Percentiles rank a stretch among this genome's conserved stretches.
These are phyloP conservation scores for Varanus komodoensis DNA, from an alignment of 2,113 vertebrate species.

Conservation along the genomic window DNA sequence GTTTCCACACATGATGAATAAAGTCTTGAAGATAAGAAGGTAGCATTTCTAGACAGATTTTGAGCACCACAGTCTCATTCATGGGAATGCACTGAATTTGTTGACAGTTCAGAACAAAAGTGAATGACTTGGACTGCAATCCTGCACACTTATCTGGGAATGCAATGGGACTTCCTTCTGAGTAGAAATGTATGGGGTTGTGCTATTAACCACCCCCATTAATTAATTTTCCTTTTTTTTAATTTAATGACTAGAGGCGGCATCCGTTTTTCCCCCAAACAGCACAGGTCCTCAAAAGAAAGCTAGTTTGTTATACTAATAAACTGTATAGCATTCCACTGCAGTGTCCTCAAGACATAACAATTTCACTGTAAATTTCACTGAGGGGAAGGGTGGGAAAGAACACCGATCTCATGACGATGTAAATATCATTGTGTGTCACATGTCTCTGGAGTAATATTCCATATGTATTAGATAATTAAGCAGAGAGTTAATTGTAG, in stretches of 20 bases:
- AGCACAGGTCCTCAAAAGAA: constrained; percentile 65
- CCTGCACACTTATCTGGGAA: too few relatives aligned
- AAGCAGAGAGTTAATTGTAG: constrained; percentile 70
- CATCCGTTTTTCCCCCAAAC: constrained; percentile 49
- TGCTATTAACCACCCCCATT: constrained; percentile 55
- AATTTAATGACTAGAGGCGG: not conserved
- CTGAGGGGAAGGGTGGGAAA: constrained; percentile 48
- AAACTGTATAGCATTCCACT: constrained; percentile 66
- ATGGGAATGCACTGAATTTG: not conserved
- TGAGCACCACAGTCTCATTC: not conserved
- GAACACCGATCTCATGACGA: constrained; percentile 42
- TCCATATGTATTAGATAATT: constrained; percentile 69
- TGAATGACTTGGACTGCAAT: constrained; percentile 57
- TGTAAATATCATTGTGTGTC: constrained; percentile 73
- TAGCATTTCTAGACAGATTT: not conserved
- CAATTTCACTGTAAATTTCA: constrained; percentile 72
- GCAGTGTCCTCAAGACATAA: constrained; percentile 47
- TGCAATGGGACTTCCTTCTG: too few relatives aligned
- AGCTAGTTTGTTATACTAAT: constrained; percentile 61
- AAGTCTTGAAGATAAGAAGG: not conserved
- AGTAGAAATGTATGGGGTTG: too few relatives aligned
- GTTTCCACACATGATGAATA: not conserved
- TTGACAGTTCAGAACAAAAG: constrained; percentile 57
- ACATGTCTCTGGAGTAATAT: constrained; percentile 69
- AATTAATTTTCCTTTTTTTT: constrained; percentile 47